These are phyloP conservation scores for Psilopogon haemacephalus DNA, from an alignment of 2,113 vertebrate genomes.

Conservation along the genomic window DNA sequence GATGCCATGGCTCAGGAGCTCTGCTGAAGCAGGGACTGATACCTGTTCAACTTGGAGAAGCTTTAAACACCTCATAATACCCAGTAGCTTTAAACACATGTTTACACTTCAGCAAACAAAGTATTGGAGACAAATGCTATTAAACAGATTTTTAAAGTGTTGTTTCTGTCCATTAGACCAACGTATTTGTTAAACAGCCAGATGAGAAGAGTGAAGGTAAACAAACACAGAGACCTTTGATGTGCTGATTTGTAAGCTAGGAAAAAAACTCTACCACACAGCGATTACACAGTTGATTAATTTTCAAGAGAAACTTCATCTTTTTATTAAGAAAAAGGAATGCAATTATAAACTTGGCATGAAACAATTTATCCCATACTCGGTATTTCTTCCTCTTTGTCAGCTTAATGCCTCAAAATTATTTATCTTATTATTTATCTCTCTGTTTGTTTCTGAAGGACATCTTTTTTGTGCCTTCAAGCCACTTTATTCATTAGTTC, in stretches of 20 bases:
- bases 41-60: background rate
- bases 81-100: background rate
- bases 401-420: conserved; percentile 38
- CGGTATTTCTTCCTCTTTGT: background rate
- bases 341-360: conserved; percentile 34
- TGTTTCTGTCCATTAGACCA: background rate
- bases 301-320: conserved; percentile 1
- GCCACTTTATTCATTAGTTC: conserved; percentile 75
- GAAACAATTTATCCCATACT: conserved; percentile 12
- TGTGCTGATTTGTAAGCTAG: background rate
- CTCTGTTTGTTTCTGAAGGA: conserved; percentile 63
- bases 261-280: background rate
- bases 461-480: conserved; percentile 56
- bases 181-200: background rate
- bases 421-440: conserved; percentile 62
- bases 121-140: background rate
- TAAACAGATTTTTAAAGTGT: background rate
- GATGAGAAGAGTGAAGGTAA: background rate
- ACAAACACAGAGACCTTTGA: background rate
- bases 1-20: background rate
- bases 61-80: background rate
- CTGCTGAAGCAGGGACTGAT: background rate
- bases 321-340: conserved; percentile 34
- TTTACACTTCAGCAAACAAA: background rate
- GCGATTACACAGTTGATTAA: conserved; percentile 31